Evolutionary conservation across 2,888 invertebrate genomes (phyloP), one percentile per base, ranked within the genome.

Genomic region (Lasioglossum lativentre): DNA sequence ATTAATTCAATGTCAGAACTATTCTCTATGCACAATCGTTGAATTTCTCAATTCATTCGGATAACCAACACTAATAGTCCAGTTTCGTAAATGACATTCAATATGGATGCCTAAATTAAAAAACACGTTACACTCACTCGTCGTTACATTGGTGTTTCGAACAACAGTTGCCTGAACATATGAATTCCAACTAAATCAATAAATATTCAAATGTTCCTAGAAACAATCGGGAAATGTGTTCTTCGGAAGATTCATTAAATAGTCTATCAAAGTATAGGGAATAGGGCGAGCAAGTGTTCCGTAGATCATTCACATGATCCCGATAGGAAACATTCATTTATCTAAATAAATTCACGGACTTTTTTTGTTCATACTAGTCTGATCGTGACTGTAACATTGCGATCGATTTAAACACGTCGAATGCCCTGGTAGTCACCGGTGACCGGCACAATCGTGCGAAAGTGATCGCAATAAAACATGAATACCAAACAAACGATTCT

Each of bases 211-310:
- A 70, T 42, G 4, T 30, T 71, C 38, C 59, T 74, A 75, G 16
- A 71, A 12, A 45, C 74, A 38, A 27, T 56, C 38, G 63, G 73
- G 38, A 72, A 56, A 66, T 30, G 27, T 45, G 40, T 86, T 85
- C 74, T 75, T 72, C 85, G 86, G 80, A 86, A 81, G 86, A 81
- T 34, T 72, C 77, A 23, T 45, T 85, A 56, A 14, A 63, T 34
- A 79, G 79, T n/a, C n/a, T n/a, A 42, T 76, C 30, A 27, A 14
- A 45, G 12, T 47, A 75, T 38, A 83, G n/a, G 42, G 34, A 1
- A 34, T 34, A 34, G 34, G 34, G 34, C 34, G 34, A 34, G 52
- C 23, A 16, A 72, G 63, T 76, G 59, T 73, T 42, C 45, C 45
- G 30, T 59, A 42, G 14, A 74, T 38, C 34, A 34, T 16, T 84